Evolutionary conservation across 2,113 vertebrate genomes (phyloP).

Genomic region (Xiphias gladius): DNA sequence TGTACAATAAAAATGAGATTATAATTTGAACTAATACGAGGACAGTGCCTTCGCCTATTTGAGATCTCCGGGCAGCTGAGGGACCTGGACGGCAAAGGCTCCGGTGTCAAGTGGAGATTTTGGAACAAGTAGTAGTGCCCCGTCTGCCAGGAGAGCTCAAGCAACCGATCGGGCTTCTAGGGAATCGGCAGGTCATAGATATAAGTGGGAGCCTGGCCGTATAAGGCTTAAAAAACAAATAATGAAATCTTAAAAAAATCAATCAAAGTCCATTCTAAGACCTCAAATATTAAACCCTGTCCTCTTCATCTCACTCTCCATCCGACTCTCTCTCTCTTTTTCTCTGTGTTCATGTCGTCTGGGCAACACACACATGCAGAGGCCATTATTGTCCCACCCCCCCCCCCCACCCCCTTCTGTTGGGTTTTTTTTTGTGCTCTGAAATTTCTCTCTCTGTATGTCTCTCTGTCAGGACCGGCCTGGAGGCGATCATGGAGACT

Average conservation of each 20-base stretch:
- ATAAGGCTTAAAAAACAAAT: background rate
- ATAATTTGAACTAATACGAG: background rate
- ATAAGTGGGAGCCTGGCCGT: background rate
- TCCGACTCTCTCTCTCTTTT: background rate
- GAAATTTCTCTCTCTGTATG: background rate
- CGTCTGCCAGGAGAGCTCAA: background rate
- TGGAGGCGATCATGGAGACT: conserved; percentile 99
- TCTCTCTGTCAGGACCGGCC: conserved; percentile 89
- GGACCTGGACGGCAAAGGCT: too few relatives aligned
- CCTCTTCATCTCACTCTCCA: background rate
- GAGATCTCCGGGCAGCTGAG: background rate
- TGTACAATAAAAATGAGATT: too few relatives aligned
- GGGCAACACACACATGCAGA: conserved; percentile 12
- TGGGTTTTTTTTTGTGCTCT: background rate
- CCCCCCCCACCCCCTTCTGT: too few relatives aligned
- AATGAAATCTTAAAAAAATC: background rate
- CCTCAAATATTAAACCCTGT: background rate
- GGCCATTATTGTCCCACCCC: background rate
- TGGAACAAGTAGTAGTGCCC: background rate
- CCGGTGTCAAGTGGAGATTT: background rate
- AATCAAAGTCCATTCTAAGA: background rate
- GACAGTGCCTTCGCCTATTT: background rate
- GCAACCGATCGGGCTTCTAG: background rate
- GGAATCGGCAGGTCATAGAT: background rate
- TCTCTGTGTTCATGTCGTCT: background rate